A percentile compares a stretch with the other conserved stretches of the same genome.
Conservation (phyloP, 2,888 invertebrate genomes). For the Archips xylosteana region DNA sequence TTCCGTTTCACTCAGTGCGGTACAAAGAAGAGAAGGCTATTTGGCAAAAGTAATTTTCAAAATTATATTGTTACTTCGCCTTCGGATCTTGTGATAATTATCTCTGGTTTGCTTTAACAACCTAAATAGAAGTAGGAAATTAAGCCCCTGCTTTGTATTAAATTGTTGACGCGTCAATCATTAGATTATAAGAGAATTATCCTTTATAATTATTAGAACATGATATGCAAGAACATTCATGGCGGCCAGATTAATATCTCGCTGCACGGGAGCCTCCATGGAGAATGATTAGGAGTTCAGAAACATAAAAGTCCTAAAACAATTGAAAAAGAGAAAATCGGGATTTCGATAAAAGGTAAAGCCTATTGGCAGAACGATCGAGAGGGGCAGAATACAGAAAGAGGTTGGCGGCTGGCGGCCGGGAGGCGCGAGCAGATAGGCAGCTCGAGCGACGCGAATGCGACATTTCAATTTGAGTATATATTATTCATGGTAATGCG, state of each 20-base stretch:
- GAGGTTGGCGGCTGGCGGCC: conserved; percentile 54
- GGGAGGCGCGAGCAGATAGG: conserved; percentile 71
- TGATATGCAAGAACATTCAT: conserved; percentile 29
- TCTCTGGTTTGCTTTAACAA: conserved; percentile 77
- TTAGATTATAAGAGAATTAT: too few relatives aligned
- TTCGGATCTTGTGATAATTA: conserved; percentile 79
- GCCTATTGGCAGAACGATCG: conserved; percentile 73
- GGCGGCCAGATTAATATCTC: conserved; percentile 22
- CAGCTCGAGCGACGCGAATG: conserved; percentile 78
- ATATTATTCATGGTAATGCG: conserved; percentile 86
- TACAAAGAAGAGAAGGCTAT: conserved; percentile 72
- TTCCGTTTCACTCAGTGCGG: conserved; percentile 70
- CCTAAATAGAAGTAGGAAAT: conserved; percentile 76
- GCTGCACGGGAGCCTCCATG: conserved; percentile 7
- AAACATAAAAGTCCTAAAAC: conserved; percentile 42
- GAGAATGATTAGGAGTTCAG: conserved; percentile 26
- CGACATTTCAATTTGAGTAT: conserved; percentile 85
- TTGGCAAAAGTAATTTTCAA: conserved; percentile 76
- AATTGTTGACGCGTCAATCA: conserved; percentile 53
- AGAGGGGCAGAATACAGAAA: conserved; percentile 71
- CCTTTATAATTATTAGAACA: conserved; percentile 23
- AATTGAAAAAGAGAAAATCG: conserved; percentile 51
- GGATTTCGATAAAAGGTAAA: conserved; percentile 74
- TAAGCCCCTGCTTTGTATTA: conserved; percentile 64
- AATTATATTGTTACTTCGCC: conserved; percentile 79